phyloP scores from a whole-genome alignment of 2,888 invertebrate genomes.

The Drosophila mettleri region DNA sequence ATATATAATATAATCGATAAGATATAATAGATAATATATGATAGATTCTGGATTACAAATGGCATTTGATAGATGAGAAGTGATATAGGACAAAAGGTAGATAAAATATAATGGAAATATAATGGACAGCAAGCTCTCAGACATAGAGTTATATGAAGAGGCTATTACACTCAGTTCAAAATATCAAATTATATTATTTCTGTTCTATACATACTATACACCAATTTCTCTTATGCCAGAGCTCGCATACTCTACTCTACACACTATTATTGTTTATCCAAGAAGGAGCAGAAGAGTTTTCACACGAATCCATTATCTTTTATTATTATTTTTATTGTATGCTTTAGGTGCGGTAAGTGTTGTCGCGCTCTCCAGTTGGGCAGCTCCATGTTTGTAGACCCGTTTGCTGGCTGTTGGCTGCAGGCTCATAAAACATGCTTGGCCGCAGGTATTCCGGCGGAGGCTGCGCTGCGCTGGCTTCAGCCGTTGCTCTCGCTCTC shows the following conservation, averaged over 20 bases:
- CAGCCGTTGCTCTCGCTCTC: background rate
- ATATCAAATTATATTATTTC: too few relatives aligned
- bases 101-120: too few relatives aligned
- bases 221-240: background rate
- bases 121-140: background rate
- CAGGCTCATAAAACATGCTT: constrained; percentile 72
- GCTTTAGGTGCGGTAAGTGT: constrained; percentile 12
- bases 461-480: background rate
- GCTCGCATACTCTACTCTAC: background rate
- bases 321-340: background rate
- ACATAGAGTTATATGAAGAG: too few relatives aligned
- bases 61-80: too few relatives aligned
- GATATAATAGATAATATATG: background rate
- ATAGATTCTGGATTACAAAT: too few relatives aligned
- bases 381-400: constrained; percentile 3
- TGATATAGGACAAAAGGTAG: too few relatives aligned
- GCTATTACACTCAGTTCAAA: too few relatives aligned
- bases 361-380: constrained; percentile 9
- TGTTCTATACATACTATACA: background rate
- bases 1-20: too few relatives aligned
- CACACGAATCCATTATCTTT: background rate
- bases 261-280: too few relatives aligned
- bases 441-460: constrained; percentile 55
- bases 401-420: constrained; percentile 27
- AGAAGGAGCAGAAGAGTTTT: background rate